Percentiles rank a stretch among this genome's conserved stretches.
phyloP scores from a whole-genome alignment of 2,888 invertebrate genomes.

The Trichacis sp. region DNA sequence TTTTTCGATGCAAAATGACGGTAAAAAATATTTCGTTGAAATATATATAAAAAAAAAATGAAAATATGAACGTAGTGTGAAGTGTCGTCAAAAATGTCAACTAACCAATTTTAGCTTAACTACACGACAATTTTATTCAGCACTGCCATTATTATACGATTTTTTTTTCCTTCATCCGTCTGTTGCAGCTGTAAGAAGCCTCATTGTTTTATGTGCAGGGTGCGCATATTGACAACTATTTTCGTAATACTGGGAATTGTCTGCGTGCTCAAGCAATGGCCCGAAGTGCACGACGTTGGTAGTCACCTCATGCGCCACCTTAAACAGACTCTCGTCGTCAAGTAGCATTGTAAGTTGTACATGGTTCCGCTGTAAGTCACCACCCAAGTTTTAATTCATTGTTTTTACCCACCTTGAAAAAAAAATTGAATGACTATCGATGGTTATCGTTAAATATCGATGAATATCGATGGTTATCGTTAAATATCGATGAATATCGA shows the following conservation, averaged over 20 bases:
- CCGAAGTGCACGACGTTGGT: slow-evolving; percentile 86
- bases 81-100: too few species aligned
- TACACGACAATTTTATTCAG: slow-evolving; percentile 48
- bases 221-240: slow-evolving; percentile 87
- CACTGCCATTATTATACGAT: slow-evolving; percentile 60
- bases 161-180: slow-evolving; percentile 49
- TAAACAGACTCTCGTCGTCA: slow-evolving; percentile 82
- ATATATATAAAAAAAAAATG: too few species aligned
- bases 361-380: slow-evolving; percentile 17
- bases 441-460: too few species aligned
- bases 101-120: background rate
- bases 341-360: slow-evolving; percentile 70
- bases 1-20: too few species aligned
- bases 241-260: slow-evolving; percentile 84
- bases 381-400: slow-evolving; percentile 12
- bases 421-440: too few species aligned
- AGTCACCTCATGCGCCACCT: slow-evolving; percentile 83
- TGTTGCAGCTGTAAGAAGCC: slow-evolving; percentile 69
- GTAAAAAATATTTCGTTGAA: too few species aligned
- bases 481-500: too few species aligned
- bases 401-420: too few species aligned
- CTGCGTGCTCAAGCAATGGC: slow-evolving; percentile 90
- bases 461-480: too few species aligned
- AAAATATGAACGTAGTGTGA: too few species aligned
- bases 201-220: slow-evolving; percentile 75